Percentiles rank a stretch among this genome's conserved stretches.
Evolutionary conservation across 2,888 invertebrate species (phyloP).

Genomic region (Heteropelma amictum): DNA sequence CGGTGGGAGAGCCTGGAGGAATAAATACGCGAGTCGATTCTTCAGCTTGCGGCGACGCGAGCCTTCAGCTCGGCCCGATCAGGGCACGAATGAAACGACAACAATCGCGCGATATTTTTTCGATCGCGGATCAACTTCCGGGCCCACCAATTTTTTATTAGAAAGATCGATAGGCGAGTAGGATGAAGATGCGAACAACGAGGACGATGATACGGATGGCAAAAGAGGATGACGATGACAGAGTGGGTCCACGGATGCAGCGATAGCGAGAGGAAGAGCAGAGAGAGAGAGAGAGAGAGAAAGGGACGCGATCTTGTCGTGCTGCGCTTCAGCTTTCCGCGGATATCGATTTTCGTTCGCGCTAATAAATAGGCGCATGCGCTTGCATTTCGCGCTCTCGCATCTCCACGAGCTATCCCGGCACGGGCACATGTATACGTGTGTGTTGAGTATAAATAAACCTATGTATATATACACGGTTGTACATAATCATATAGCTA

Average conservation of each 20-base stretch:
- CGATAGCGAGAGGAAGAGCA: neutral
- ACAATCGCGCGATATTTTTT: no score
- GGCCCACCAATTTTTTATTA: no score
- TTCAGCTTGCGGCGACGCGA: no score
- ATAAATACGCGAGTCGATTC: no score
- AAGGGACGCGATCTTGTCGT: constrained; percentile 22
- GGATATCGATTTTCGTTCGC: constrained; percentile 73
- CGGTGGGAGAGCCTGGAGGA: no score
- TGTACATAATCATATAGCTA: neutral
- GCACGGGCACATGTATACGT: neutral
- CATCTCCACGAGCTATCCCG: no score
- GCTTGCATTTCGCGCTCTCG: constrained; percentile 56
- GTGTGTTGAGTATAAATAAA: neutral
- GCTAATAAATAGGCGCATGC: constrained; percentile 74
- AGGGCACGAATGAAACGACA: no score
- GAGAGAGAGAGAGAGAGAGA: constrained; percentile 21
- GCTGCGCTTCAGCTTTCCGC: constrained; percentile 49
- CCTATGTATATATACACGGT: neutral
- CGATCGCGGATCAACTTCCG: no score
- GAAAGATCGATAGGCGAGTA: neutral
- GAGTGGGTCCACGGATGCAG: neutral
- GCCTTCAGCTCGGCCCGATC: no score
- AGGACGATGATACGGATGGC: neutral
- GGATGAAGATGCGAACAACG: neutral
- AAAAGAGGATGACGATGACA: neutral